Base-by-base conservation (phyloP, 2,888 invertebrate species). In the Oegoconia quadripuncta region DNA sequence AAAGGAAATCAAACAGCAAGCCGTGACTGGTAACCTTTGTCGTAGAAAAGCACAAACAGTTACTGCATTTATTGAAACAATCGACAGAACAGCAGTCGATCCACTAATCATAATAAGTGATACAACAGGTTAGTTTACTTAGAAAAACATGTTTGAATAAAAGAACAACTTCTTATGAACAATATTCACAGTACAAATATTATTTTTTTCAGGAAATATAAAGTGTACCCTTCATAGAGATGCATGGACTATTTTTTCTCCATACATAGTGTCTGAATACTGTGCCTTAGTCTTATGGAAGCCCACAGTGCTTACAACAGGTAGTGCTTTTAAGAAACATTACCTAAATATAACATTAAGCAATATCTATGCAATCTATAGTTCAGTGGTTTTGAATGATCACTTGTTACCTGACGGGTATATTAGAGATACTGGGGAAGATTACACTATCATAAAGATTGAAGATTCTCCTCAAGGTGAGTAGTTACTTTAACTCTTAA, bases 151-250 rank as follows among this genome's bases (percentile, higher is more conserved):
- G 22, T 18, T 18, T 18, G 18, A 7, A 5, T 18, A 5, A 18
- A 22, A 7, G 9, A 22, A 9, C 34, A 32, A 33, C 34, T 34
- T 14, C 34, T 13, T 28, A 26, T 36, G 15, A 29, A 15, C 2
- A 9, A 4, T 15, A 28, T 28, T 5, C 6, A 11, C 4, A 2
- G 11, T 12, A 20, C 7, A n/a, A 20, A 3, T 4, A 34, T 14
- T n/a, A 34, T 43, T 32, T 34, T 46, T 74, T 74, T 28, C 60
- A 87, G 87, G 81, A 18, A 70, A 64, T 36, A 87, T 87, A 39
- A 86, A 87, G 49, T 82, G 84, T 37, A 87, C 86, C 14, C 61
- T 87, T 6, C 87, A 87, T 39, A 72, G 86, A 64, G 86, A 87
- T 64, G 84, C 81, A n/a, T 87, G 86, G 87, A 67, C 73, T 2